Percentiles rank a stretch among this genome's conserved stretches.
phyloP scores from a whole-genome alignment of 2,113 vertebrate species.

The Xiphophorus maculatus region DNA sequence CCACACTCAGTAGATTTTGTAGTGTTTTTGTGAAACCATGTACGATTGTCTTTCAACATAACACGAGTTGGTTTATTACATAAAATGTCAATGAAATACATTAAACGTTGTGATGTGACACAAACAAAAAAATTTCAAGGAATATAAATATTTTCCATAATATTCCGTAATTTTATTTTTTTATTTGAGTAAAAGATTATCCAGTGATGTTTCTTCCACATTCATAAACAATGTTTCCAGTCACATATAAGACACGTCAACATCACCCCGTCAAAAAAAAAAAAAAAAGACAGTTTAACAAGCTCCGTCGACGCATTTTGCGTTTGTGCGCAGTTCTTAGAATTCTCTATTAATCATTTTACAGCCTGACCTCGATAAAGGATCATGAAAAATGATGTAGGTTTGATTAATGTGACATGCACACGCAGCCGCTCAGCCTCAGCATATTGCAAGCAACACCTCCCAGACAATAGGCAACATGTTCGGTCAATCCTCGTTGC shows the following conservation, averaged over 20 bases:
- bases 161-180: too few relatives aligned
- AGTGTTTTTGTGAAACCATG: too few relatives aligned
- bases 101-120: too few relatives aligned
- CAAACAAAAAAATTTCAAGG: too few relatives aligned
- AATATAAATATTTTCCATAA: too few relatives aligned
- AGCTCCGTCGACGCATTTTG: neutral
- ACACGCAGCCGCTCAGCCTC: constrained; percentile 27
- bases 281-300: neutral
- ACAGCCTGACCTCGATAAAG: neutral
- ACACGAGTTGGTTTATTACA: too few relatives aligned
- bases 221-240: neutral
- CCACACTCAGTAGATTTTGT: too few relatives aligned
- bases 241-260: neutral
- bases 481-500: constrained; percentile 43
- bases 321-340: neutral
- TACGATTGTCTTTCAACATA: too few relatives aligned
- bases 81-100: too few relatives aligned
- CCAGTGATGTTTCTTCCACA: neutral
- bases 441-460: constrained; percentile 7
- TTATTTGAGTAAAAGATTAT: too few relatives aligned
- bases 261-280: neutral
- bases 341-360: neutral
- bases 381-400: constrained; percentile 6
- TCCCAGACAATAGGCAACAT: constrained; percentile 37
- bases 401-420: constrained; percentile 13